Percentiles rank a stretch among this genome's conserved stretches.
Conservation (phyloP, 2,113 vertebrate species). For the Bucco capensis region DNA sequence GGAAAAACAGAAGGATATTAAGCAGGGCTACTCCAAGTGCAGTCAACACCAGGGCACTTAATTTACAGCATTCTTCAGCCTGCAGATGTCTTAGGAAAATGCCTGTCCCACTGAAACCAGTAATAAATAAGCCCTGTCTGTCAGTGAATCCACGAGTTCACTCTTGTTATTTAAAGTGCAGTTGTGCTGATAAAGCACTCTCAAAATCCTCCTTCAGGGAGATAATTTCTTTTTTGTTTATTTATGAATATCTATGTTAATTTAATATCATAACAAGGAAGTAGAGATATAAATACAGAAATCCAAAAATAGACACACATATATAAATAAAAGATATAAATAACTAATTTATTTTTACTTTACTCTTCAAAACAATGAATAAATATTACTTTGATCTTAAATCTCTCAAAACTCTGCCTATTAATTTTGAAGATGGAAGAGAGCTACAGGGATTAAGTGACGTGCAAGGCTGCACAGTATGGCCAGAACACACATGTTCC, state of each 20-base stretch:
- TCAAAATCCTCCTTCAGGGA: not conserved
- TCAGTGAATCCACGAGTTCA: not conserved
- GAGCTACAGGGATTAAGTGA: accelerated
- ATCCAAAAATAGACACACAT: not conserved
- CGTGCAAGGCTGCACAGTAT: not conserved
- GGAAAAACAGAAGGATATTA: not conserved
- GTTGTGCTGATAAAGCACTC: not conserved
- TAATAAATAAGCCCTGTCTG: not conserved
- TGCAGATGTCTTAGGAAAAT: not conserved
- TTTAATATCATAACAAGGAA: not conserved
- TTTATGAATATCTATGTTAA: not conserved
- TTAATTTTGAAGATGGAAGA: not conserved
- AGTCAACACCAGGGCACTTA: not conserved
- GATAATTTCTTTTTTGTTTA: not conserved
- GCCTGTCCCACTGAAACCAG: not conserved
- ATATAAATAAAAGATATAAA: not conserved
- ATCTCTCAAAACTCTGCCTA: not conserved
- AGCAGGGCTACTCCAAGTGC: not conserved
- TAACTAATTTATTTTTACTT: not conserved
- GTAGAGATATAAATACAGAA: not conserved
- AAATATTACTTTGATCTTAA: not conserved
- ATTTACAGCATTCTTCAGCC: not conserved
- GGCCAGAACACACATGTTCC: not conserved
- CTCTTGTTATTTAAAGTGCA: not conserved
- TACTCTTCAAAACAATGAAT: not conserved